Evolutionary conservation across 1,140 invertebrate genomes (phyloP).

Genomic region (Diprion similis): DNA sequence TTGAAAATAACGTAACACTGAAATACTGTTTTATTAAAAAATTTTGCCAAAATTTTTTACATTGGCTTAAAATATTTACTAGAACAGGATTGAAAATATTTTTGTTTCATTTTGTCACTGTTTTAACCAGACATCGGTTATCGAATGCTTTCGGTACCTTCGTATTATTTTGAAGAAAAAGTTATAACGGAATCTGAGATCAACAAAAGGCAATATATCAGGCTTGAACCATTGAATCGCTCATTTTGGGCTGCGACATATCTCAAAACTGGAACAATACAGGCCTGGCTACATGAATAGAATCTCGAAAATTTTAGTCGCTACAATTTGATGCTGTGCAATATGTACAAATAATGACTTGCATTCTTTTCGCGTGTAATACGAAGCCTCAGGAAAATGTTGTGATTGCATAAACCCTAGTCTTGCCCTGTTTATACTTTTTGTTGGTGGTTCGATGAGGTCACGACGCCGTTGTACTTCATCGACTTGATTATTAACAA

Average conservation of each 20-base stretch:
- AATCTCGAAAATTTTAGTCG: neutral
- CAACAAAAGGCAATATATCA: neutral
- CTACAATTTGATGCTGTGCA: neutral
- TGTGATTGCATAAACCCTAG: neutral
- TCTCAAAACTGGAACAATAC: neutral
- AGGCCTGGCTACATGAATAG: too few relatives aligned
- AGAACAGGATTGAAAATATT: neutral
- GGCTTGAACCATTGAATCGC: neutral
- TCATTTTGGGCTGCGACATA: conserved; percentile 1
- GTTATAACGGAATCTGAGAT: neutral
- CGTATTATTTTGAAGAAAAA: neutral
- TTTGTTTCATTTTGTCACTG: neutral
- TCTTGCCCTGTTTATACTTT: neutral
- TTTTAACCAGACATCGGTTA: too few relatives aligned
- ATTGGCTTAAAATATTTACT: neutral
- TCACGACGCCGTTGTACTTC: neutral
- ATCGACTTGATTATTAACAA: neutral
- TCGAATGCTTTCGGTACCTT: too few relatives aligned
- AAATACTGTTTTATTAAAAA: neutral
- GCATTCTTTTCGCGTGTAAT: neutral
- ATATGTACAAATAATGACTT: neutral
- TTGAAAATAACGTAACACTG: too few relatives aligned
- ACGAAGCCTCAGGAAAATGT: neutral
- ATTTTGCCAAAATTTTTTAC: neutral
- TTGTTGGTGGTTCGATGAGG: neutral